Evolutionary conservation across 2,113 vertebrate genomes (phyloP).

Genomic region (Hemichromis elongatus): DNA sequence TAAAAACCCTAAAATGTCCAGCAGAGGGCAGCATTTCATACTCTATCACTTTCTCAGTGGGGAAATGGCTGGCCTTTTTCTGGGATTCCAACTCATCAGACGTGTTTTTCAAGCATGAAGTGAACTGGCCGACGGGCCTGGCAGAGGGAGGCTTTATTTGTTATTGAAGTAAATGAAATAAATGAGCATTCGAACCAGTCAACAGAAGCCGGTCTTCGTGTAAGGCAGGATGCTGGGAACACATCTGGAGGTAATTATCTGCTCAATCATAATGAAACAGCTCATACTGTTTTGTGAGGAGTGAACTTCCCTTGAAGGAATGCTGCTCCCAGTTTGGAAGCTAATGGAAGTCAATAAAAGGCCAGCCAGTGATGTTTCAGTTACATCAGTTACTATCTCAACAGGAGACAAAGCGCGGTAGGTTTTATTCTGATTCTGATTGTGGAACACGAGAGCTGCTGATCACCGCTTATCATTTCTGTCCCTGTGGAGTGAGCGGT

Average conservation of each 20-base stretch:
- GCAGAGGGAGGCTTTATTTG: background rate
- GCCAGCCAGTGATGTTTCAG: background rate
- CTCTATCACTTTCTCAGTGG: background rate
- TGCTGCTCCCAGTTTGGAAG: background rate
- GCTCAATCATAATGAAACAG: slow-evolving; percentile 25
- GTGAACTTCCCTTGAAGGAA: background rate
- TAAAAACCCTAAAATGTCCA: background rate
- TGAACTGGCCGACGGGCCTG: background rate
- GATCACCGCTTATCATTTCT: background rate
- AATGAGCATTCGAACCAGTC: background rate
- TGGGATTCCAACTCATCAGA: background rate
- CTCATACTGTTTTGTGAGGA: background rate
- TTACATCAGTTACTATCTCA: background rate
- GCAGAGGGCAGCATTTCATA: slow-evolving; percentile 27
- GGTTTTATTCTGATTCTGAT: background rate
- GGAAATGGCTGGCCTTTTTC: background rate
- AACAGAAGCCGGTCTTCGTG: background rate
- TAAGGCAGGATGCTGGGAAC: background rate
- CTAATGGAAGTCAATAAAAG: background rate
- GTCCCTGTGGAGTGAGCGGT: background rate
- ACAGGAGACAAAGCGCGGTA: background rate
- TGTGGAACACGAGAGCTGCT: background rate
- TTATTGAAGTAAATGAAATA: background rate
- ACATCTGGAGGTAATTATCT: slow-evolving; percentile 52
- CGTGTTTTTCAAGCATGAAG: background rate